Percentiles rank a stretch among this genome's conserved stretches.
phyloP scores from a whole-genome alignment of 1,140 invertebrate species.

The Brachionus rubens region DNA sequence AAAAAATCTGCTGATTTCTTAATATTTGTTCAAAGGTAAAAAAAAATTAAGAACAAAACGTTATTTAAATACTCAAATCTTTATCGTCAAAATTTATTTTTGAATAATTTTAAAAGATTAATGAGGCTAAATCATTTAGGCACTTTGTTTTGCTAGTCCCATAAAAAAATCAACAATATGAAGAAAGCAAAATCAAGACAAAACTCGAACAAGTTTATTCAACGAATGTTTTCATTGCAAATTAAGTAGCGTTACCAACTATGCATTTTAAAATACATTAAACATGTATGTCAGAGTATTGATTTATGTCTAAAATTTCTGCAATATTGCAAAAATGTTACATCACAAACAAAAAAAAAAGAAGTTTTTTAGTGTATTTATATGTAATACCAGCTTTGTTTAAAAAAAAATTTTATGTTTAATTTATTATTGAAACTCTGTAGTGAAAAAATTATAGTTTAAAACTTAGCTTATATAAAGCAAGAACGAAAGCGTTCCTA shows the following conservation, averaged over 20 bases:
- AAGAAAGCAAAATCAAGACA: no score
- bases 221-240: no score
- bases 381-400: neutral
- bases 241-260: conserved; percentile 37
- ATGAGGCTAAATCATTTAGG: no score
- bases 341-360: neutral
- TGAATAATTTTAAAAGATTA: conserved; percentile 24
- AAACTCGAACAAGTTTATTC: no score
- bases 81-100: neutral
- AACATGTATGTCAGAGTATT: neutral
- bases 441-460: conserved; percentile 25
- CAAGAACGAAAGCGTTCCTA: no score
- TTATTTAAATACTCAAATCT: no score
- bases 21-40: no score
- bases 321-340: no score
- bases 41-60: no score
- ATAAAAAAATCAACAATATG: no score
- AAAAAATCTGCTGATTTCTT: neutral
- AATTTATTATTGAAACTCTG: conserved; percentile 19
- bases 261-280: neutral
- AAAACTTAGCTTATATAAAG: conserved; percentile 23
- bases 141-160: no score
- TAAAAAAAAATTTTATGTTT: conserved; percentile 36
- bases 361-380: no score
- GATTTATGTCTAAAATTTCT: neutral